Percentiles rank a stretch among this genome's conserved stretches.
These are phyloP conservation scores for Auanema sp. DNA, from an alignment of 2,888 invertebrate genomes.

Conservation along the genomic window DNA sequence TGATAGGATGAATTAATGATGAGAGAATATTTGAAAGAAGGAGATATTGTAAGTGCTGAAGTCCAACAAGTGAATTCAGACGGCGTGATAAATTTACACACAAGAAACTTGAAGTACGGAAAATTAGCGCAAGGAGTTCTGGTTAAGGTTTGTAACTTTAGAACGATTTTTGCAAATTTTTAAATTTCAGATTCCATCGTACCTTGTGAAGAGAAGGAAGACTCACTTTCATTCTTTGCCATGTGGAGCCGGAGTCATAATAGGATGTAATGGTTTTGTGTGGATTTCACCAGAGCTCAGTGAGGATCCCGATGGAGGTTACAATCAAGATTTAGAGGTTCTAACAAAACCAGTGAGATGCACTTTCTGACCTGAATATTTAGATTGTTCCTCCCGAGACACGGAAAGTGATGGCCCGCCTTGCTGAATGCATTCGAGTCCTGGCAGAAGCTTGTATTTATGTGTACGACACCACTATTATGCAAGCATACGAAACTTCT, in stretches of 20 bases:
- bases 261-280: slow-evolving; percentile 88
- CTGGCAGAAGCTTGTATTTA: slow-evolving; percentile 84
- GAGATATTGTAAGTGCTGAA: slow-evolving; percentile 85
- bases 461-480: slow-evolving; percentile 87
- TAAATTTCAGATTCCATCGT: slow-evolving; percentile 82
- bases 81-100: slow-evolving; percentile 88
- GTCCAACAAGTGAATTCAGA: slow-evolving; percentile 75
- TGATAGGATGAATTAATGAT: slow-evolving; percentile 96
- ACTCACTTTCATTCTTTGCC: slow-evolving; percentile 92
- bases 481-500: slow-evolving; percentile 83
- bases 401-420: slow-evolving; percentile 82
- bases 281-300: slow-evolving; percentile 72
- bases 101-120: slow-evolving; percentile 93
- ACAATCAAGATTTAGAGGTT: slow-evolving; percentile 74
- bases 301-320: slow-evolving; percentile 71
- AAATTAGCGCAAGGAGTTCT: slow-evolving; percentile 73
- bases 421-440: slow-evolving; percentile 85
- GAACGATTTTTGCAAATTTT: slow-evolving; percentile 76
- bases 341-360: too few relatives aligned
- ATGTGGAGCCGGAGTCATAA: slow-evolving; percentile 85
- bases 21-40: slow-evolving; percentile 89
- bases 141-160: slow-evolving; percentile 74
- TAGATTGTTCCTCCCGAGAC: slow-evolving; percentile 76
- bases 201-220: slow-evolving; percentile 86
- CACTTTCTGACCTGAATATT: slow-evolving; percentile 30